Conservation (phyloP, 1,140 invertebrate species). For the Propsilocerus akamusi region DNA sequence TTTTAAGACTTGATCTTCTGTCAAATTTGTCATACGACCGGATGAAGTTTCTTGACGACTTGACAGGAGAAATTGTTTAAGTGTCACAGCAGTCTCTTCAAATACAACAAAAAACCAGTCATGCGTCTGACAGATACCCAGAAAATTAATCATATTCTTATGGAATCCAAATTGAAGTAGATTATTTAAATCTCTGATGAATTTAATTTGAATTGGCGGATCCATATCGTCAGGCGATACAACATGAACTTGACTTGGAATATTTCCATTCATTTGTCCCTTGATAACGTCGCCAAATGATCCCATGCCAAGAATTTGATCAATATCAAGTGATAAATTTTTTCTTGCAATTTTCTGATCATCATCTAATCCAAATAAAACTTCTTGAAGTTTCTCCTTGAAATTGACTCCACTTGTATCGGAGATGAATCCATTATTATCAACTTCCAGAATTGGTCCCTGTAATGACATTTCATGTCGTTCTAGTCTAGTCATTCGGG, state of each 20-base stretch:
- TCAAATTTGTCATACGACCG: conserved; percentile 29
- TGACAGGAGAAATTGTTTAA: conserved; percentile 47
- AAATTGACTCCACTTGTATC: conserved; percentile 52
- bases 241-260: conserved; percentile 17
- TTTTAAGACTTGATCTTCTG: conserved; percentile 19
- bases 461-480: conserved; percentile 45
- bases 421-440: conserved; percentile 49
- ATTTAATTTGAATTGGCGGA: conserved; percentile 36
- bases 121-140: conserved; percentile 60
- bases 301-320: conserved; percentile 46
- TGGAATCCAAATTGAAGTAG: conserved; percentile 46
- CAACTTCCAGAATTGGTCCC: conserved; percentile 41
- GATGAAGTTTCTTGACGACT: conserved; percentile 26
- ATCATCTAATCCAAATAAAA: conserved; percentile 14
- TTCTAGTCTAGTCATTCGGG: conserved; percentile 29
- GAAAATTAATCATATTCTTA: conserved; percentile 48
- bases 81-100: conserved; percentile 38
- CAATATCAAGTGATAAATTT: conserved; percentile 42
- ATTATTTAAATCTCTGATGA: conserved; percentile 53
- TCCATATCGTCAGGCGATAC: conserved; percentile 33
- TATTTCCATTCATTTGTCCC: conserved; percentile 29
- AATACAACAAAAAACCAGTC: conserved; percentile 49
- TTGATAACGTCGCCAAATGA: conserved; percentile 53
- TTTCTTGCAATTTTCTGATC: conserved; percentile 52
- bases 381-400: conserved; percentile 33